Conservation (phyloP, 2,797 vertebrate genomes). For the Sternotherus odoratus region DNA sequence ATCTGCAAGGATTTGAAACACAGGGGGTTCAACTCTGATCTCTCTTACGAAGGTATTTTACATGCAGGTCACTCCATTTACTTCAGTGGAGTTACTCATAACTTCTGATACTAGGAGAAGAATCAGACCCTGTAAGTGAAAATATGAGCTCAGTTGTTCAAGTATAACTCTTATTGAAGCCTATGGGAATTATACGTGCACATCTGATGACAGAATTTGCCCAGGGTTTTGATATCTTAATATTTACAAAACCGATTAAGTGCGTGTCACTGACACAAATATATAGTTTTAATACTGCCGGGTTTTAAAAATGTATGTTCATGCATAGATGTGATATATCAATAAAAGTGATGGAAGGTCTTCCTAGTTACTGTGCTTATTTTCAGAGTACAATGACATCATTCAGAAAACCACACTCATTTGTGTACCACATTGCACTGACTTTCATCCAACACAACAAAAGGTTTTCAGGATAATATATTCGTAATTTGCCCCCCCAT, state of each 20-base stretch:
- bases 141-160: slow-evolving; percentile 10
- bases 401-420: background rate
- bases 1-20: background rate
- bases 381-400: background rate
- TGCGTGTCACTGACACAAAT: slow-evolving; percentile 56
- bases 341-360: slow-evolving; percentile 21
- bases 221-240: slow-evolving; percentile 34
- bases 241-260: slow-evolving; percentile 59
- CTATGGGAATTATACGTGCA: background rate
- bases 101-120: background rate
- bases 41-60: background rate
- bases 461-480: slow-evolving; percentile 26
- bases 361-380: background rate
- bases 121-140: background rate
- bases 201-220: slow-evolving; percentile 39
- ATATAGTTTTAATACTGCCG: slow-evolving; percentile 45
- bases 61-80: background rate
- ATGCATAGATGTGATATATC: slow-evolving; percentile 27
- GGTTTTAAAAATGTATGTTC: slow-evolving; percentile 66
- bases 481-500: slow-evolving; percentile 1
- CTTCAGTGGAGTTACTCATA: background rate
- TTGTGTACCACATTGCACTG: background rate
- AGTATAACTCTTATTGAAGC: background rate
- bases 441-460: background rate
- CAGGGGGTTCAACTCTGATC: background rate